Percentiles rank a stretch among this genome's conserved stretches.
phyloP scores from a whole-genome alignment of 2,797 vertebrate species.

The Muraenolepis orangiensis region DNA sequence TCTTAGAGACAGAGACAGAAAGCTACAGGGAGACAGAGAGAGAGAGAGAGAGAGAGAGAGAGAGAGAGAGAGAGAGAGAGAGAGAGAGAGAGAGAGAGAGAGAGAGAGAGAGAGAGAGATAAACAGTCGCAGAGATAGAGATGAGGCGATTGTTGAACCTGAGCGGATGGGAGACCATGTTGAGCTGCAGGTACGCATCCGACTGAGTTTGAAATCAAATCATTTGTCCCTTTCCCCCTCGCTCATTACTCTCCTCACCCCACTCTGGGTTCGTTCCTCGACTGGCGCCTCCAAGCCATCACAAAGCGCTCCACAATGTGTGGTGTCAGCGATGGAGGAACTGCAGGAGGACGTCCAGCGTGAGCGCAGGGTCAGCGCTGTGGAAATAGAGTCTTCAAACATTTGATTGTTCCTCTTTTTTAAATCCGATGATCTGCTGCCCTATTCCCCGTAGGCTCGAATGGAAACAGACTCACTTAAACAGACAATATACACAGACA shows the following conservation, averaged over 20 bases:
- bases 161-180: conserved; percentile 34
- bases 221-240: conserved; percentile 56
- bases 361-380: neutral
- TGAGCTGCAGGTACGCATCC: conserved; percentile 48
- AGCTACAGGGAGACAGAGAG: neutral
- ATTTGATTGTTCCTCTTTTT: neutral
- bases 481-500: too few relatives aligned
- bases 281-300: conserved; percentile 56
- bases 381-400: neutral
- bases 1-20: too few relatives aligned
- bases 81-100: neutral
- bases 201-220: conserved; percentile 45
- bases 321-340: conserved; percentile 45
- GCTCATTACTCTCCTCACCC: conserved; percentile 51
- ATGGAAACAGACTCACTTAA: too few relatives aligned
- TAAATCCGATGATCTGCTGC: neutral
- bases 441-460: neutral
- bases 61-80: neutral
- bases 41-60: neutral
- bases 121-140: conserved; percentile 7
- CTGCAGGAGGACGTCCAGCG: conserved; percentile 41
- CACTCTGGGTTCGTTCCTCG: conserved; percentile 51
- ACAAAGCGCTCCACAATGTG: conserved; percentile 51
- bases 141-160: conserved; percentile 17
- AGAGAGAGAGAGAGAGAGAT: conserved; percentile 3